A percentile compares a stretch with the other conserved stretches of the same genome.
Conservation (phyloP, 92 coral and sea anemone genomes). For the Parazoanthus darwini region DNA sequence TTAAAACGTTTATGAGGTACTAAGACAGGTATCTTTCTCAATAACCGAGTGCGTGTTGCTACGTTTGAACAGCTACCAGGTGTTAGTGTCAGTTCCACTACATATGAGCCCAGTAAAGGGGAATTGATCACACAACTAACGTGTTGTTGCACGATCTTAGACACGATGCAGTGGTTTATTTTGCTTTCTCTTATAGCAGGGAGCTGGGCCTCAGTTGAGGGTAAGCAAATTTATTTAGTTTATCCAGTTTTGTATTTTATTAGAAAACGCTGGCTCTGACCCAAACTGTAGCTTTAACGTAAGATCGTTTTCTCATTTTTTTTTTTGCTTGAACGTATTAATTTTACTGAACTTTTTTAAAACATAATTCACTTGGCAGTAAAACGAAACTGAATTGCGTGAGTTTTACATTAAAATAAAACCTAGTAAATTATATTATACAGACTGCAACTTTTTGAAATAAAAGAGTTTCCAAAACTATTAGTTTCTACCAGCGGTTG, state of each 20-base stretch:
- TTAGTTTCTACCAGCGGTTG: too few relatives aligned
- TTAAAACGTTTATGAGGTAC: not conserved
- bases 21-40: not conserved
- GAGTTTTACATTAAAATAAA: too few relatives aligned
- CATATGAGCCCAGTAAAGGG: not conserved
- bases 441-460: too few relatives aligned
- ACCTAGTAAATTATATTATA: too few relatives aligned
- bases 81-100: not conserved
- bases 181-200: constrained; percentile 15
- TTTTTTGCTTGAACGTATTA: too few relatives aligned
- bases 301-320: too few relatives aligned
- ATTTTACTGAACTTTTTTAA: too few relatives aligned
- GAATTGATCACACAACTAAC: not conserved
- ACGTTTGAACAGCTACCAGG: constrained; percentile 17
- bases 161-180: constrained; percentile 1
- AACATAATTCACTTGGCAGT: too few relatives aligned
- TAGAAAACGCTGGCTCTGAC: too few relatives aligned
- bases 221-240: not conserved
- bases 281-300: not conserved
- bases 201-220: constrained; percentile 26
- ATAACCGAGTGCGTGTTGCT: not conserved
- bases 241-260: not conserved
- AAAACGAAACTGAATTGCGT: too few relatives aligned
- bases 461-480: too few relatives aligned
- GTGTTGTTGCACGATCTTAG: not conserved